These are phyloP conservation scores for Yasuhikotakia modesta DNA, from an alignment of 2,797 vertebrate genomes.

Conservation along the genomic window DNA sequence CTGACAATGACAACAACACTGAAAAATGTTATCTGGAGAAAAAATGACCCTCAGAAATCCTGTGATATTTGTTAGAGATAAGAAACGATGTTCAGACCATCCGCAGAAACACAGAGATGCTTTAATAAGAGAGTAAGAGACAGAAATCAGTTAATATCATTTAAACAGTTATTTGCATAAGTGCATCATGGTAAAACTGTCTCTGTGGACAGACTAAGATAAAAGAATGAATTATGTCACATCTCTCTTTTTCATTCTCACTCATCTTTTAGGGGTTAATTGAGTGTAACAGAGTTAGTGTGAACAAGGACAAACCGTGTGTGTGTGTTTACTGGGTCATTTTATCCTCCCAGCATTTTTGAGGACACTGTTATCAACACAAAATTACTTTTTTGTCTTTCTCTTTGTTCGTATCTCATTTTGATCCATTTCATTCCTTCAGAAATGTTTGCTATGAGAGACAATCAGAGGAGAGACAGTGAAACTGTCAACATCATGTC, in stretches of 20 bases:
- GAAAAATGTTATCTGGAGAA: constrained; percentile 1
- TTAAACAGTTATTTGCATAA: constrained; percentile 42
- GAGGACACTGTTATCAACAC: constrained; percentile 16
- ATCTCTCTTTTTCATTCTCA: constrained; percentile 27
- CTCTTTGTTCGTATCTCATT: neutral
- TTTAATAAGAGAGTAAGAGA: constrained; percentile 14
- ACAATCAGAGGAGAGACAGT: neutral
- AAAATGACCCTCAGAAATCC: neutral
- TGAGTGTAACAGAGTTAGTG: constrained; percentile 38
- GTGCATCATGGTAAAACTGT: constrained; percentile 31
- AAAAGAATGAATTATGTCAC: constrained; percentile 39
- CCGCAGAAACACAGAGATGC: neutral
- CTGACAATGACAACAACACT: neutral
- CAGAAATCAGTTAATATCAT: constrained; percentile 3
- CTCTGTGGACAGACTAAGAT: constrained; percentile 35
- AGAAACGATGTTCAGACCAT: neutral
- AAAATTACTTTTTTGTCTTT: neutral
- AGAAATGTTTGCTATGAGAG: neutral
- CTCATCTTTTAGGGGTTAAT: constrained; percentile 29
- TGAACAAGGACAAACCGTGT: neutral
- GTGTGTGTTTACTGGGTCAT: constrained; percentile 42
- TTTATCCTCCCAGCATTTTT: constrained; percentile 47
- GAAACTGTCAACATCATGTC: too few species aligned
- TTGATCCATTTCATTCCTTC: neutral
- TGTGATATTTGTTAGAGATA: neutral